phyloP scores from a whole-genome alignment of 2,888 invertebrate species.

The Drosophila fungiperda region DNA sequence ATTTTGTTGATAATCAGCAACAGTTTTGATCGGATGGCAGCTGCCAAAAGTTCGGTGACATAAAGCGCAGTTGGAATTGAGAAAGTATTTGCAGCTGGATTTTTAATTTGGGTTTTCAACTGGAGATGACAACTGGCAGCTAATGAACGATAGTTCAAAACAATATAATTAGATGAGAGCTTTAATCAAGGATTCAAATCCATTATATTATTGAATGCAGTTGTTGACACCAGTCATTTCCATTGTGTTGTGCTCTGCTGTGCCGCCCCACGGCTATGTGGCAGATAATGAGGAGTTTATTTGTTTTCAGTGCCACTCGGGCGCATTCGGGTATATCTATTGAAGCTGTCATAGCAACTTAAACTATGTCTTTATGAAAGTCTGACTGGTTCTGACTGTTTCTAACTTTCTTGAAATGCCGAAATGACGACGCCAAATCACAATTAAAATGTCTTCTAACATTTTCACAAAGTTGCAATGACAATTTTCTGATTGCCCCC shows the following conservation, averaged over 20 bases:
- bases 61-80: background rate
- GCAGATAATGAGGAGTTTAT: slow-evolving; percentile 17
- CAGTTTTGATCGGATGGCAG: background rate
- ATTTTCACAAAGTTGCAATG: slow-evolving; percentile 46
- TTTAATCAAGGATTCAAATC: background rate
- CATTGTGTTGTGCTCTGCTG: slow-evolving; percentile 10
- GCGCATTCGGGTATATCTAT: slow-evolving; percentile 11
- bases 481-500: slow-evolving; percentile 48
- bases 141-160: background rate
- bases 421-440: slow-evolving; percentile 36
- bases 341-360: slow-evolving; percentile 5
- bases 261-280: background rate
- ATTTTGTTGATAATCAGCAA: background rate
- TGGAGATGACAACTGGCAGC: background rate
- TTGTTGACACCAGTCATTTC: background rate
- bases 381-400: background rate
- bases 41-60: background rate
- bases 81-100: background rate
- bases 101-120: background rate
- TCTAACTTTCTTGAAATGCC: background rate
- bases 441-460: slow-evolving; percentile 61
- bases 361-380: background rate
- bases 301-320: slow-evolving; percentile 23
- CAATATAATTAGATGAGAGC: background rate
- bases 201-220: slow-evolving; percentile 1